Evolutionary conservation across 2,888 invertebrate genomes (phyloP), one percentile per base, ranked within the genome.

Genomic region (Pseudoips prasinana): DNA sequence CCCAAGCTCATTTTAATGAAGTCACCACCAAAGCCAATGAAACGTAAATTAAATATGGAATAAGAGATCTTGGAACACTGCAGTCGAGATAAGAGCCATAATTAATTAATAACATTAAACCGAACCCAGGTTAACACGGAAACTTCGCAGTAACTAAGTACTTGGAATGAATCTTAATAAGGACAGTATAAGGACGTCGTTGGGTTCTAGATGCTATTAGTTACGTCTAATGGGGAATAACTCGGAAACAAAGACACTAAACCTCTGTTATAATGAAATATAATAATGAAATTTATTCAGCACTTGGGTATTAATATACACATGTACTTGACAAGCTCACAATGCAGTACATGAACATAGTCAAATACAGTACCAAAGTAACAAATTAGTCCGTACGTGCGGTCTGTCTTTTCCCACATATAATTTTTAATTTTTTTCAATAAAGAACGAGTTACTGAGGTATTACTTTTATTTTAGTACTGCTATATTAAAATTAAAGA

Each of bases 101-200:
- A 58, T 51, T 45, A 60, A 49, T 53, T 58, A 58, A 61, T 54
- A 53, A 39, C 43, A 53, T 39, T 42, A 46, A 49, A 45, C 43
- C 39, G 30, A 42, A 39, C 36, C 36, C 47, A 49, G 48, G 53
- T 57, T 58, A 39, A 47, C 57, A 53, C 46, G 41, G 45, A 47
- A 60, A 53, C 39, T 57, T 60, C 33, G 33, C 20, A 41, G 45
- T 35, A 39, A 57, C 53, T 42, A 14, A 14, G 14, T 14, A 44
- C 35, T 39, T 30, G 34, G 31, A 52, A 54, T 55, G 55, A 62
- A 62, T 57, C 52, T 57, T 52, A 50, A 52, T 62, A 48, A 57
- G 46, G 25, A 26, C 40, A 40, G 32, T 37, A 41, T 33, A 25
- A 37, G 22, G 34, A 30, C 22, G 43, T 36, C 18, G 27, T 32